Base-by-base conservation (phyloP, 2,797 vertebrate genomes). In the Tadarida brasiliensis region DNA sequence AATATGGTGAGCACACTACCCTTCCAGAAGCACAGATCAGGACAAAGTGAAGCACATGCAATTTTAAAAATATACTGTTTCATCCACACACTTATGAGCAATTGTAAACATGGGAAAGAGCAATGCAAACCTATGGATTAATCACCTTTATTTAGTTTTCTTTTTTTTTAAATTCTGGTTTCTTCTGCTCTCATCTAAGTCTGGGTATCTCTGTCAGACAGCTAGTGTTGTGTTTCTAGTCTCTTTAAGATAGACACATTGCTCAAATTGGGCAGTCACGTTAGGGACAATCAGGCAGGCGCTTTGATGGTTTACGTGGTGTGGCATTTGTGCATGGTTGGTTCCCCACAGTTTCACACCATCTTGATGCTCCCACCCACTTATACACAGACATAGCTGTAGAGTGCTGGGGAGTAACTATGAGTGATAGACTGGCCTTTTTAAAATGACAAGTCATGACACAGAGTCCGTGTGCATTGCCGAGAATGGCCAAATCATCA, bases 71-170 rank as follows among this genome's bases (percentile, higher is more conserved):
- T 67, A 44, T 11, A 2, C 4, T 20, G 30, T 74, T 88, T 67
- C 15, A 67, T 26, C 17, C 5, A 47, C 1, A 51, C 4, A 5
- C 17, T 86, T 16, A 35, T 3, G 19, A 90, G 33, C 24, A 33
- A 12, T 39, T 83, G 11, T 83, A 61, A 71, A 54, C 44, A 22
- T 20, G 51, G 14, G 47, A 68, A 81, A 26, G 33, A 33, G 12
- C 2, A 28, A 51, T 1, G n/a, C 20, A 61, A 83, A 19, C 22
- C 20, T 33, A 24, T 0, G 15, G 7, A 11, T 35, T 14, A 9
- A 63, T 91, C 59, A 56, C 1, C 26, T 84, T 80, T 33, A 65
- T 74, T 74, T 85, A 54, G 56, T 88, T 83, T 94, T 88, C 65
- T 57, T 57, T 57, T 57, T 26, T 63, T 63, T 30, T n/a, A n/a